Evolutionary conservation across 92 coral and sea anemone species (phyloP).

Genomic region (Porites evermanni): DNA sequence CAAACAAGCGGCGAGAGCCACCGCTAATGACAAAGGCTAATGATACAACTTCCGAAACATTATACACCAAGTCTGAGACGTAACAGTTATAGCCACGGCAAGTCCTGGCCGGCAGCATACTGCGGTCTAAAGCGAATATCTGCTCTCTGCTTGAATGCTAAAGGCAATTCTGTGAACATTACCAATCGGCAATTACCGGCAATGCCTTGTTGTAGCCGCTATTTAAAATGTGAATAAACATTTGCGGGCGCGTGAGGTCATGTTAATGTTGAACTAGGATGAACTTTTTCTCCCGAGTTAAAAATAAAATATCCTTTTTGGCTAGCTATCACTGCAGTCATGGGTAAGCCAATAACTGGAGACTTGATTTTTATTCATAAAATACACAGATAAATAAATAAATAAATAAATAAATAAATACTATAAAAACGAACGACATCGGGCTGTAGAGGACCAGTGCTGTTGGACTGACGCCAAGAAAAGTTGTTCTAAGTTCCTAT

Average conservation of each 20-base stretch:
- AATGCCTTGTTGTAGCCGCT: too few species aligned
- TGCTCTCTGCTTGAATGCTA: conserved; percentile 26
- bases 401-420: background rate
- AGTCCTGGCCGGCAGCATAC: conserved; percentile 2
- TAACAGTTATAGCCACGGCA: background rate
- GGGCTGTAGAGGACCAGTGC: too few species aligned
- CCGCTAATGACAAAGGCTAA: conserved; percentile 10
- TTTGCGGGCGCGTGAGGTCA: background rate
- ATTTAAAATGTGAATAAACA: background rate
- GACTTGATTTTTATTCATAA: conserved; percentile 8
- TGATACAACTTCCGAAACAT: conserved; percentile 46
- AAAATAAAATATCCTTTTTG: background rate
- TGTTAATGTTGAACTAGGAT: background rate
- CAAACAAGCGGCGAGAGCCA: conserved; percentile 20
- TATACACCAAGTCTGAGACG: conserved; percentile 18
- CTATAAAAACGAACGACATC: too few species aligned
- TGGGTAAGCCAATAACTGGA: conserved; percentile 22
- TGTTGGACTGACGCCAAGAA: background rate
- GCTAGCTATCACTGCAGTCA: conserved; percentile 3
- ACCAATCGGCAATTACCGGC: background rate
- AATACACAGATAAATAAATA: background rate
- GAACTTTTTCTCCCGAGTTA: background rate
- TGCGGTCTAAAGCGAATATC: conserved; percentile 12
- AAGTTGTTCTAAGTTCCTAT: background rate
- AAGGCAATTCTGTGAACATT: background rate